Conservation (phyloP, 2,888 invertebrate genomes). For the Cataglyphis livida region DNA sequence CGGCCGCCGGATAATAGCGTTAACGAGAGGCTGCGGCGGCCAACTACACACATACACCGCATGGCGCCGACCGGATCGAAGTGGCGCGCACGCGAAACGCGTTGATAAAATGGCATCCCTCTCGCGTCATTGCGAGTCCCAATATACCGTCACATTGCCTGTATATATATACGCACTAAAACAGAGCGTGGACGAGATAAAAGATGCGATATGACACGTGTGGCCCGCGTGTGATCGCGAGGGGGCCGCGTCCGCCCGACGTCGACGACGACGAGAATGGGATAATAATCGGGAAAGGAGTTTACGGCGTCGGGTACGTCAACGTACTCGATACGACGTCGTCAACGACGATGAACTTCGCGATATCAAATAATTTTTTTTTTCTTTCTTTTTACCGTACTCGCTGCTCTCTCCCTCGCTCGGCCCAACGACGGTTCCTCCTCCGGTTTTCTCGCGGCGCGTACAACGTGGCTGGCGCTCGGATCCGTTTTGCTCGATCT, state of each 20-base stretch:
- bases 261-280: too few species aligned
- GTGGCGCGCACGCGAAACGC: slow-evolving; percentile 10
- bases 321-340: not conserved
- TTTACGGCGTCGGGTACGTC: not conserved
- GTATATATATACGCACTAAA: too few species aligned
- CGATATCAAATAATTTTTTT: too few species aligned
- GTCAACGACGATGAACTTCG: too few species aligned
- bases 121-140: slow-evolving; percentile 16
- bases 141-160: too few species aligned
- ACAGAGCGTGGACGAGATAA: too few species aligned
- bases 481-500: slow-evolving; percentile 12
- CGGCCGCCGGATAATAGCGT: not conserved
- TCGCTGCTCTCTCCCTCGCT: not conserved
- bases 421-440: slow-evolving; percentile 43
- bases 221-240: not conserved
- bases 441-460: slow-evolving; percentile 22
- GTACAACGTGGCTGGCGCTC: slow-evolving; percentile 76
- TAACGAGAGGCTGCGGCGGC: not conserved
- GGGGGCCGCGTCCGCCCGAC: too few species aligned
- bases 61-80: slow-evolving; percentile 44
- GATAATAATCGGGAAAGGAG: too few species aligned
- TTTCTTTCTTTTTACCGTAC: slow-evolving; percentile 3
- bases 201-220: not conserved
- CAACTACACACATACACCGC: not conserved
- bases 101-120: slow-evolving; percentile 33